Evolutionary conservation across 2,113 vertebrate genomes (phyloP).

Genomic region (Phaethornis superciliosus): DNA sequence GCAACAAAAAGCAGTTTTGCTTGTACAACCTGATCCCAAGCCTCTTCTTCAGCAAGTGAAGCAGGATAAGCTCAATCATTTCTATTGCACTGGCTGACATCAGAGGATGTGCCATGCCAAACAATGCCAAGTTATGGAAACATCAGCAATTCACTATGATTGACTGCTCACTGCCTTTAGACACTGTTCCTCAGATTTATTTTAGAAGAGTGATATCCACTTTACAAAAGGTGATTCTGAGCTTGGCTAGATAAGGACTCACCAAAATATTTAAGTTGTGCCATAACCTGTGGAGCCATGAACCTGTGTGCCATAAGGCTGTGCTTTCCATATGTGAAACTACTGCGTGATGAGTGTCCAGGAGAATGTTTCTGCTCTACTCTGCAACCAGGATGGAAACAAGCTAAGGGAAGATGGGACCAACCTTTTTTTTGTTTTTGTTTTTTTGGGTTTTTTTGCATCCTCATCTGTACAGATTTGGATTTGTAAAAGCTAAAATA

Average conservation of each 20-base stretch:
- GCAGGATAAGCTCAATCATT: not conserved
- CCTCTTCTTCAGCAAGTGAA: not conserved
- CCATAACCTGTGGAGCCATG: not conserved
- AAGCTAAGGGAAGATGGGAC: not conserved
- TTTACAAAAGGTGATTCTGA: not conserved
- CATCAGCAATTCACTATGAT: slow-evolving; percentile 14
- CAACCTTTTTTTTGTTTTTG: not conserved
- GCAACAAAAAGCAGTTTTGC: not conserved
- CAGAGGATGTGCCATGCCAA: not conserved
- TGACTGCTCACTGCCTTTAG: not conserved
- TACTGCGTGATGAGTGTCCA: not conserved
- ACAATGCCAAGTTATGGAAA: not conserved
- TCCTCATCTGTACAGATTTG: not conserved
- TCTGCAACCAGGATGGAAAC: not conserved
- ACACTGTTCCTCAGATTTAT: not conserved
- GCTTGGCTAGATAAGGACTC: not conserved
- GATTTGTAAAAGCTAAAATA: not conserved
- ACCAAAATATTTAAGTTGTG: not conserved
- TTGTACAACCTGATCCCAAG: not conserved
- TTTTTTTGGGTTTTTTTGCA: not conserved
- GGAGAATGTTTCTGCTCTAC: not conserved
- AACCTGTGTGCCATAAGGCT: no score
- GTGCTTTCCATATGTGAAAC: accelerated
- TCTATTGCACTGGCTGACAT: slow-evolving; percentile 28
- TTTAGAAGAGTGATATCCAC: not conserved